A percentile compares a stretch with the other conserved stretches of the same genome.
These are phyloP conservation scores for Saccostrea echinata DNA, from an alignment of 1,140 invertebrate genomes.

Conservation along the genomic window DNA sequence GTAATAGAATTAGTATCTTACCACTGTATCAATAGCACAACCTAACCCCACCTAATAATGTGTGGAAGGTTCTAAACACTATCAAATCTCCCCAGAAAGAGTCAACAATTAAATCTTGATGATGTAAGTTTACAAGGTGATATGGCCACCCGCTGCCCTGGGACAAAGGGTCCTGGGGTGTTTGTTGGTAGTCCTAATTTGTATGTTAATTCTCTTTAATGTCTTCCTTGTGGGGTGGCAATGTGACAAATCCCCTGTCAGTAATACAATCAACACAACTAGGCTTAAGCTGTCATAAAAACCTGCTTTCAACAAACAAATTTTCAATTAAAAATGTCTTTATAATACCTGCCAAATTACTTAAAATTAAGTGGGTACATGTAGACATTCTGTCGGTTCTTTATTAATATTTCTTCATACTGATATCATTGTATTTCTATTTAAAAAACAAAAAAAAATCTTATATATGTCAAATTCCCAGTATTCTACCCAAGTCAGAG, in stretches of 20 bases:
- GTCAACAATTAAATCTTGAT: slow-evolving; percentile 37
- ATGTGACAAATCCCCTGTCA: slow-evolving; percentile 10
- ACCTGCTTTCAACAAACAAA: slow-evolving; percentile 16
- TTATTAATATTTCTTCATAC: too few species aligned
- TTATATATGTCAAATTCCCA: neutral
- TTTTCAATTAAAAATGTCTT: neutral
- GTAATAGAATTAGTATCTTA: slow-evolving; percentile 16
- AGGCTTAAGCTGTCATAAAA: slow-evolving; percentile 12
- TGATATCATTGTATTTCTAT: too few species aligned
- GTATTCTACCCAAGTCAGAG: neutral
- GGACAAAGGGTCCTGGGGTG: slow-evolving; percentile 5
- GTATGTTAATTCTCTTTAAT: slow-evolving; percentile 28
- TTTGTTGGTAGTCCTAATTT: neutral
- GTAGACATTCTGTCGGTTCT: neutral
- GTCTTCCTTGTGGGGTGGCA: slow-evolving; percentile 32
- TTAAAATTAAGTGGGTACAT: neutral
- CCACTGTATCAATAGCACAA: slow-evolving; percentile 28
- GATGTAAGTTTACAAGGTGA: slow-evolving; percentile 10
- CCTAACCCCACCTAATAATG: slow-evolving; percentile 35
- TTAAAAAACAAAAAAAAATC: too few species aligned
- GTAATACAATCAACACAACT: neutral
- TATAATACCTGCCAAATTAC: slow-evolving; percentile 12
- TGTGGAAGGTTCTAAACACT: neutral
- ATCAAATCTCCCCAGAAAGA: neutral
- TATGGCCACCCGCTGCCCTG: neutral